These are phyloP conservation scores for Corythornis cristatus DNA, from an alignment of 2,113 vertebrate genomes.

Conservation along the genomic window DNA sequence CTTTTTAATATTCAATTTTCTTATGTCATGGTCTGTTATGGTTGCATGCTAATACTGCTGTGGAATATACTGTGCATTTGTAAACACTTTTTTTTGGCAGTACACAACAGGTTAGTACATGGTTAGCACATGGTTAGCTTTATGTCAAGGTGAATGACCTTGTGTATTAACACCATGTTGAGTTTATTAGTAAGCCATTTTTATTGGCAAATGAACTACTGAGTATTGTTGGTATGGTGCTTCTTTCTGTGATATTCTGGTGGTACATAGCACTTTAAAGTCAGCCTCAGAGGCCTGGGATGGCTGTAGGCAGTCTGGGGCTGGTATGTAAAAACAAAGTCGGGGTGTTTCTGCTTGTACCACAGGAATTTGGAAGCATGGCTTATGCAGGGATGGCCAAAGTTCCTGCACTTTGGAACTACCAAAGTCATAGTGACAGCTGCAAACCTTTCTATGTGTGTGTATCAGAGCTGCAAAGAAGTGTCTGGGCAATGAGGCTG, in stretches of 20 bases:
- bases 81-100: neutral
- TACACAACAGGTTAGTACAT: neutral
- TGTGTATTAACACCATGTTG: neutral
- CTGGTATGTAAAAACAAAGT: neutral
- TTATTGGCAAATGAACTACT: neutral
- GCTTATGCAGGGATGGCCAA: neutral
- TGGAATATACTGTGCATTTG: neutral
- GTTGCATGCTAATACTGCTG: neutral
- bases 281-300: neutral
- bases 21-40: neutral
- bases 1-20: neutral
- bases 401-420: neutral
- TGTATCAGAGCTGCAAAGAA: neutral
- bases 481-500: neutral
- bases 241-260: neutral
- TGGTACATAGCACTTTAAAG: neutral
- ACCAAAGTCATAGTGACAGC: neutral
- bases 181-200: neutral
- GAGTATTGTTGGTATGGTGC: neutral
- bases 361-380: neutral
- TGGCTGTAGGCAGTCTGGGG: neutral
- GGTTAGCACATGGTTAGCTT: neutral
- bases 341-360: neutral
- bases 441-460: neutral
- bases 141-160: neutral